Conservation (phyloP, 1,140 invertebrate species). For the Drosophila funebris region DNA sequence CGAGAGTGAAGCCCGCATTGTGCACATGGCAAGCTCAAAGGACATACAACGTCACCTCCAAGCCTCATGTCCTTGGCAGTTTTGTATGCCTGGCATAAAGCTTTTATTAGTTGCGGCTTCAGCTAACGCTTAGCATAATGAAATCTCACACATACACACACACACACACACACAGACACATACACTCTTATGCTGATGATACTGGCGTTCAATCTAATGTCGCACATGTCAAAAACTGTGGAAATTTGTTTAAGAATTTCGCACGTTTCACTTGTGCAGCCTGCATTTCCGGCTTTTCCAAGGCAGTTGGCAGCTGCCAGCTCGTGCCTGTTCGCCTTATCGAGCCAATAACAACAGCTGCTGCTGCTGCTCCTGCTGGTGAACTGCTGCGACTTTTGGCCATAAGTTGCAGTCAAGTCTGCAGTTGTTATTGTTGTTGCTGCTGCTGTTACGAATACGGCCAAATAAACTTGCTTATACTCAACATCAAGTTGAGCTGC, state of each 20-base stretch:
- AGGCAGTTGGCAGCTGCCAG: not conserved
- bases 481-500: conserved; percentile 2
- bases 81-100: conserved; percentile 50
- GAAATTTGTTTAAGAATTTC: conserved; percentile 68
- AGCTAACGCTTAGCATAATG: conserved; percentile 54
- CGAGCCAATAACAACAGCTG: conserved; percentile 66
- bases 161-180: conserved; percentile 12
- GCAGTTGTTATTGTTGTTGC: conserved; percentile 3
- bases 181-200: conserved; percentile 21
- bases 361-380: too few species aligned
- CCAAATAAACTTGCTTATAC: conserved; percentile 64
- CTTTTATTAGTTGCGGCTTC: conserved; percentile 68
- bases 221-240: conserved; percentile 74
- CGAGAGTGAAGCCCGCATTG: conserved; percentile 8
- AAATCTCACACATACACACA: conserved; percentile 30
- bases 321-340: conserved; percentile 67
- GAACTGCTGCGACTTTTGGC: conserved; percentile 6
- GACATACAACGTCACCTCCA: conserved; percentile 9
- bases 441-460: conserved; percentile 30
- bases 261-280: conserved; percentile 48
- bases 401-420: conserved; percentile 44
- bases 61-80: conserved; percentile 3
- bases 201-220: conserved; percentile 74
- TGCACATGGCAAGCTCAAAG: conserved; percentile 22
- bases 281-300: conserved; percentile 14